Conservation (phyloP, 2,113 vertebrate species). For the Nibea albiflora region DNA sequence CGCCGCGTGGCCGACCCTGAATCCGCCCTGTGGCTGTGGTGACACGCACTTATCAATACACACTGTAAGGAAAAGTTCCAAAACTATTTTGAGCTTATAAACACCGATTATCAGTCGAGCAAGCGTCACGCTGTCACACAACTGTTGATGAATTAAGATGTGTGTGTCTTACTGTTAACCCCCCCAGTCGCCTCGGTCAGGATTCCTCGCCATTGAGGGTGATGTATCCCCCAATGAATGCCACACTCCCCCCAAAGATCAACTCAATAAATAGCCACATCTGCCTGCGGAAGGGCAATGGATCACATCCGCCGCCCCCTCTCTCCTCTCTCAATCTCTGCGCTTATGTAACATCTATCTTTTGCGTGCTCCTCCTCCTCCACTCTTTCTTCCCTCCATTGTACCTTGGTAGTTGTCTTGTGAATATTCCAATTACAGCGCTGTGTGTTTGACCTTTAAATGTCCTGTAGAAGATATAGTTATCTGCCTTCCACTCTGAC, state of each 20-base stretch:
- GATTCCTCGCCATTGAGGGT: constrained; percentile 19
- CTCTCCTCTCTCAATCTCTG: constrained; percentile 38
- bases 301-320: constrained; percentile 57
- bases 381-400: constrained; percentile 56
- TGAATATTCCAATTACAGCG: constrained; percentile 92
- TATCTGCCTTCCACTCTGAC: constrained; percentile 96
- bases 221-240: constrained; percentile 69
- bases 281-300: constrained; percentile 82
- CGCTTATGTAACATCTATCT: constrained; percentile 72
- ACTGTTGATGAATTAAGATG: not conserved
- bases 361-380: constrained; percentile 35
- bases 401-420: constrained; percentile 85
- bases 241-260: constrained; percentile 62
- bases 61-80: not conserved
- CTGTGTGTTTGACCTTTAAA: constrained; percentile 94
- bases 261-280: constrained; percentile 79
- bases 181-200: not conserved
- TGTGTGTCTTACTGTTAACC: constrained; percentile 40
- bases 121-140: not conserved
- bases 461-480: constrained; percentile 95
- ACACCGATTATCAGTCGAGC: not conserved
- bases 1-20: constrained; percentile 21
- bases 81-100: not conserved
- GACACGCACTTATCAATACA: not conserved
- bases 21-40: not conserved